Conservation (phyloP, 2,797 vertebrate species). For the Lepilemur septentrionalis region DNA sequence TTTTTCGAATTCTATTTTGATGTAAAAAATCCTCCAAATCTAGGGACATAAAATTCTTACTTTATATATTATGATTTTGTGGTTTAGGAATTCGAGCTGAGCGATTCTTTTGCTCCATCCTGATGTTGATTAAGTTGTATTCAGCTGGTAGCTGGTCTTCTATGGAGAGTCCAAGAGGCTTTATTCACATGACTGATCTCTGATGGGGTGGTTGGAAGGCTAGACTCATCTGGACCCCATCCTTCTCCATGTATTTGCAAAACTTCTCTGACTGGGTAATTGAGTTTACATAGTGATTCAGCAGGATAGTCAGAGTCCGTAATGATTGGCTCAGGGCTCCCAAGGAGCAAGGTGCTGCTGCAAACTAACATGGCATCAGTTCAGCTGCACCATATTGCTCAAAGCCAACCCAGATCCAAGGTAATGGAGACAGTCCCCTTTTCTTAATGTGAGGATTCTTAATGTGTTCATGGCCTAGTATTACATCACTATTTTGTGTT, state of each 20-base stretch:
- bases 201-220: background rate
- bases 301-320: background rate
- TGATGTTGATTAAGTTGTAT: background rate
- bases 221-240: background rate
- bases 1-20: background rate
- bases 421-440: background rate
- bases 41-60: background rate
- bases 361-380: fast-evolving
- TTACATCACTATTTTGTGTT: background rate
- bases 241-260: background rate
- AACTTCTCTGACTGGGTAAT: background rate
- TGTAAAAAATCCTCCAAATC: background rate
- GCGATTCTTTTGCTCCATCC: background rate
- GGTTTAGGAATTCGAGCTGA: background rate
- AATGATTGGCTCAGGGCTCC: background rate
- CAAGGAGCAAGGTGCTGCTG: background rate
- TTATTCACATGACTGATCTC: too few species aligned
- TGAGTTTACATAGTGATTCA: background rate
- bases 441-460: background rate
- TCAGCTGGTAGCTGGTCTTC: too few species aligned
- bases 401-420: background rate
- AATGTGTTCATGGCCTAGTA: background rate
- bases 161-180: too few species aligned
- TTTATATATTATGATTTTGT: background rate
- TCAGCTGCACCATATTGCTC: background rate